Evolutionary conservation across 2,797 vertebrate species (phyloP), one percentile per base, ranked within the genome.

Genomic region (Calcarius lapponicus): DNA sequence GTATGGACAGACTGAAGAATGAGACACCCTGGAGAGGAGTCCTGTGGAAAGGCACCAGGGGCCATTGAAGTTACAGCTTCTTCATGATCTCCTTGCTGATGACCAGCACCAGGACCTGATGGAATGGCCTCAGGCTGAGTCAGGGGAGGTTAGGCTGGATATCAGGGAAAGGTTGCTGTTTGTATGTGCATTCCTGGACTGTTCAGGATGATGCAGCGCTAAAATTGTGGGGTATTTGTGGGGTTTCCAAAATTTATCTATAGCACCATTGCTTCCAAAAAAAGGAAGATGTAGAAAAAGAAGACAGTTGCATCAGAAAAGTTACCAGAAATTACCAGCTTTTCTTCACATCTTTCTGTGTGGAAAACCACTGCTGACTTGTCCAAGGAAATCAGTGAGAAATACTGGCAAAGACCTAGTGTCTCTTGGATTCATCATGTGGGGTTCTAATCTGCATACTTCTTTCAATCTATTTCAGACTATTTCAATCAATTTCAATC

Each of bases 191-290:
- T 66, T 88, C 29, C 40, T 71, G 22, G 42, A 7, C 31, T 0
- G 0, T 48, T 73, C 43, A 42, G 53, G 64, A 16, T 88, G 57
- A 57, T 1, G 0, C 40, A 61, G 10, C 0, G 0, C 32, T 85
- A 3, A 17, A 54, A 2, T 15, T 70, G 66, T 24, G 38, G 19
- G 72, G 18, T 64, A 45, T 24, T 84, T 73, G 25, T 50, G 43
- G 40, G 31, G 7, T 82, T 92, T 86, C 58, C 57, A 70, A 62
- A 91, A 54, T 22, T 10, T 32, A 6, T 56, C 13, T 64, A 7
- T 71, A 78, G 48, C 53, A 17, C 17, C 14, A 9, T 47, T 78
- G 28, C 50, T 61, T 91, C 32, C 22, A 31, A 88, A 85, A 78
- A 72, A 73, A 70, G 4, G 24, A 79, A 42, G 14, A 2, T 8